A percentile compares a stretch with the other conserved stretches of the same genome.
phyloP scores from a whole-genome alignment of 2,797 vertebrate genomes.

The Atherinosoma microstoma region DNA sequence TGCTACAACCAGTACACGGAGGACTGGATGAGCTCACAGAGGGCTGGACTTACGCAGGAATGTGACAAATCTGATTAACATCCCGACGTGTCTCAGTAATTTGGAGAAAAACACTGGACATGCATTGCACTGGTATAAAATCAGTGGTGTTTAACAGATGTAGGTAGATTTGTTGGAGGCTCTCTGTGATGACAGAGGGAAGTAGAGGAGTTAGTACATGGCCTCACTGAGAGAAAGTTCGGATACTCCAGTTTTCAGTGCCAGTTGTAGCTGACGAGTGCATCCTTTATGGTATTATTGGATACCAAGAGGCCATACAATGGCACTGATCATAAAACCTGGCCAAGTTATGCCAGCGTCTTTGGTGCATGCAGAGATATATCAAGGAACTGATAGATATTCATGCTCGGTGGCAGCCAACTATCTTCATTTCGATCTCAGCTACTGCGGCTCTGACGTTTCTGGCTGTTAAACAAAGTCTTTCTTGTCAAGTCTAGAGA shows the following conservation, averaged over 20 bases:
- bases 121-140: constrained; percentile 53
- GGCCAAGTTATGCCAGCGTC: constrained; percentile 39
- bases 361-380: constrained; percentile 6
- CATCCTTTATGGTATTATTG: background rate
- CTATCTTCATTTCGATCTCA: constrained; percentile 56
- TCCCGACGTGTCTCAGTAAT: constrained; percentile 41
- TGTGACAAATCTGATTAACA: constrained; percentile 45
- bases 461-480: constrained; percentile 71
- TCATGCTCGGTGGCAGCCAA: constrained; percentile 51
- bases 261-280: constrained; percentile 17
- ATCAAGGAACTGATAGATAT: constrained; percentile 44
- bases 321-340: constrained; percentile 25
- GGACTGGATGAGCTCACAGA: constrained; percentile 43
- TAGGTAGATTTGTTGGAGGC: constrained; percentile 21
- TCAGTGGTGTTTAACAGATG: constrained; percentile 47
- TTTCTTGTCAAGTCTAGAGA: constrained; percentile 67
- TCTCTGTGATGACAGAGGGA: background rate
- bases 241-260: constrained; percentile 20
- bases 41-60: constrained; percentile 54
- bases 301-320: constrained; percentile 18
- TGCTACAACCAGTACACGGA: constrained; percentile 42
- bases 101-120: constrained; percentile 62
- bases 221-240: constrained; percentile 35
- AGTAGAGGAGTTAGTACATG: background rate
- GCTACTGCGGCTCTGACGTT: constrained; percentile 57